Evolutionary conservation across 2,888 invertebrate species (phyloP).

Genomic region (Troilus luridus): DNA sequence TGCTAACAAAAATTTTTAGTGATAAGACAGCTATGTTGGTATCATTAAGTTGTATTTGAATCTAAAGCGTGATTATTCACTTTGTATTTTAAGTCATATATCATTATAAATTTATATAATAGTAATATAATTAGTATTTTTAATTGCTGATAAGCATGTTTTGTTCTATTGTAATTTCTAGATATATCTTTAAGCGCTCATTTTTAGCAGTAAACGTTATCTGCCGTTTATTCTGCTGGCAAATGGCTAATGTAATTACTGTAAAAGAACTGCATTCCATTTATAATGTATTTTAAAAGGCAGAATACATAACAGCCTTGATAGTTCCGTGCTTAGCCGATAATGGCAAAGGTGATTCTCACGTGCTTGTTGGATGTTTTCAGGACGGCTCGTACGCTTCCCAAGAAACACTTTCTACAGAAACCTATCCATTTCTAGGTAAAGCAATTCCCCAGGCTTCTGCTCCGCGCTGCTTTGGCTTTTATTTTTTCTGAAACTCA

Average conservation of each 20-base stretch:
- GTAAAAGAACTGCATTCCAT: background rate
- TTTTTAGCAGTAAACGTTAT: background rate
- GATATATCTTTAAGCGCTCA: background rate
- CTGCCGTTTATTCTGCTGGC: background rate
- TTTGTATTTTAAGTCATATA: background rate
- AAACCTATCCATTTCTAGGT: slow-evolving; percentile 54
- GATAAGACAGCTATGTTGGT: too few relatives aligned
- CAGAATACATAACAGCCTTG: background rate
- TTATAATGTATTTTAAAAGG: background rate
- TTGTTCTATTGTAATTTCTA: background rate
- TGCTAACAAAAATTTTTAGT: too few relatives aligned
- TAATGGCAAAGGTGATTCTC: slow-evolving; percentile 49
- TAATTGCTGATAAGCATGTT: background rate
- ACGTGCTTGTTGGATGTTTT: slow-evolving; percentile 37
- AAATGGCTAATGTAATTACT: background rate
- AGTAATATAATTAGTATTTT: too few relatives aligned
- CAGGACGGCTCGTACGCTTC: slow-evolving; percentile 15
- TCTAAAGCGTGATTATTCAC: background rate
- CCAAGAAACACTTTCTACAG: slow-evolving; percentile 55
- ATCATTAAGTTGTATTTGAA: too few relatives aligned
- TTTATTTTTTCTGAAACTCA: slow-evolving; percentile 46
- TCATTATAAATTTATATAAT: too few relatives aligned
- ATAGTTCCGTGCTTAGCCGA: slow-evolving; percentile 10
- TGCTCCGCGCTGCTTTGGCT: slow-evolving; percentile 22
- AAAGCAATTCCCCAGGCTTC: slow-evolving; percentile 44